These are phyloP conservation scores for Stegana nigrithorax DNA, from an alignment of 2,888 invertebrate species.

Conservation along the genomic window DNA sequence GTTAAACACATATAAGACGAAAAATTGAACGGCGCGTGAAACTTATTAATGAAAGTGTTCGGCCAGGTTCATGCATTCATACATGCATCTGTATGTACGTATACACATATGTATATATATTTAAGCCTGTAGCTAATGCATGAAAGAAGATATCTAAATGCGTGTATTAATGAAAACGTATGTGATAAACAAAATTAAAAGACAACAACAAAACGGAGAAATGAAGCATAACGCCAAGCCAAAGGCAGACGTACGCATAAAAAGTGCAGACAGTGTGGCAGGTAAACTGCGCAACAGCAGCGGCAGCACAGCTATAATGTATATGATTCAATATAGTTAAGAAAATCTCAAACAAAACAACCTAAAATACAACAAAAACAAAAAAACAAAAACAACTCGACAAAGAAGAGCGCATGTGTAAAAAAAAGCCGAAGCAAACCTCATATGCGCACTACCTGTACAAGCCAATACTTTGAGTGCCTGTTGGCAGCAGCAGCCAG, in stretches of 20 bases:
- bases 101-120: conserved; percentile 38
- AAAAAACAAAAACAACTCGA: background rate
- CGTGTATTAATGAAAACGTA: conserved; percentile 30
- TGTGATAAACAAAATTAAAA: conserved; percentile 38
- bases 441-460: no score
- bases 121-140: background rate
- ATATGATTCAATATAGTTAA: no score
- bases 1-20: conserved; percentile 24
- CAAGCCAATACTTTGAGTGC: no score
- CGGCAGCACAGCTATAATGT: background rate
- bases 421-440: background rate
- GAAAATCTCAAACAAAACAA: background rate
- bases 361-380: background rate
- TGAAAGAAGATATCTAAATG: background rate
- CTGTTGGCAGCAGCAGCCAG: no score
- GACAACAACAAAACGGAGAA: conserved; percentile 20
- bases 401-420: background rate
- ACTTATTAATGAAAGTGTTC: conserved; percentile 61
- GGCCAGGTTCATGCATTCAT: background rate
- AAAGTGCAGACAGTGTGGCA: conserved; percentile 28
- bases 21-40: conserved; percentile 61
- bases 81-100: background rate
- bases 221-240: conserved; percentile 3
- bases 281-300: conserved; percentile 20
- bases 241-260: conserved; percentile 13